Percentiles rank a stretch among this genome's conserved stretches.
Conservation (phyloP, 2,888 invertebrate genomes). For the Papilio demoleus region DNA sequence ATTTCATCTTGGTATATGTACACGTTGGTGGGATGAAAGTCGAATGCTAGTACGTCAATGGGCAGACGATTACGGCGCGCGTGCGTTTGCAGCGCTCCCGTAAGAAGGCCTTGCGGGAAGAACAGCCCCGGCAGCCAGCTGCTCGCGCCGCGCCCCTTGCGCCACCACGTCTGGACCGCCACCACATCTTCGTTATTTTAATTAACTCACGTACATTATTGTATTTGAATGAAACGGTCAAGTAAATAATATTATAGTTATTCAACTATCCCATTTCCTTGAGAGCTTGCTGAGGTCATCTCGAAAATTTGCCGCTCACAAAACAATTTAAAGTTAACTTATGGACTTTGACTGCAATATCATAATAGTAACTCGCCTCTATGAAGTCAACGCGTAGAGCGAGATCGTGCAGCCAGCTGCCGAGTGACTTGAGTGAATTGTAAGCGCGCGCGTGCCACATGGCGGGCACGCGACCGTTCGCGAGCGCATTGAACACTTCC, state of each 20-base stretch:
- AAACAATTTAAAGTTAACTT: too few relatives aligned
- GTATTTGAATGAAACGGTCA: too few relatives aligned
- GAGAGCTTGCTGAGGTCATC: too few relatives aligned
- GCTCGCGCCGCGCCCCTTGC: constrained; percentile 88
- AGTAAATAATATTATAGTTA: too few relatives aligned
- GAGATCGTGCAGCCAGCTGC: constrained; percentile 93
- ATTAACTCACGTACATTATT: too few relatives aligned
- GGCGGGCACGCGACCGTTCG: constrained; percentile 91
- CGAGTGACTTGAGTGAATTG: constrained; percentile 93
- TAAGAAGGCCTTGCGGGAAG: constrained; percentile 96
- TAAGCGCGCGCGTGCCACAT: constrained; percentile 93
- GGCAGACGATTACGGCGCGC: constrained; percentile 93
- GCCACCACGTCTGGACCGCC: constrained; percentile 89
- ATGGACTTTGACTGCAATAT: too few relatives aligned
- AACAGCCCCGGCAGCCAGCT: constrained; percentile 97
- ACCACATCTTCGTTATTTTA: too few relatives aligned
- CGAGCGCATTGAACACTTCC: constrained; percentile 90
- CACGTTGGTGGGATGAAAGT: constrained; percentile 83
- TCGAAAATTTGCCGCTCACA: too few relatives aligned
- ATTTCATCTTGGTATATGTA: constrained; percentile 87
- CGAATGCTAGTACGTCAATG: constrained; percentile 92
- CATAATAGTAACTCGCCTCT: constrained; percentile 77
- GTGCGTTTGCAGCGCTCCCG: constrained; percentile 94
- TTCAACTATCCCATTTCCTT: too few relatives aligned
- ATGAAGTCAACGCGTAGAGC: constrained; percentile 92